A percentile compares a stretch with the other conserved stretches of the same genome.
These are phyloP conservation scores for Drosophila heteroneura DNA, from an alignment of 2,888 invertebrate genomes.

Conservation along the genomic window DNA sequence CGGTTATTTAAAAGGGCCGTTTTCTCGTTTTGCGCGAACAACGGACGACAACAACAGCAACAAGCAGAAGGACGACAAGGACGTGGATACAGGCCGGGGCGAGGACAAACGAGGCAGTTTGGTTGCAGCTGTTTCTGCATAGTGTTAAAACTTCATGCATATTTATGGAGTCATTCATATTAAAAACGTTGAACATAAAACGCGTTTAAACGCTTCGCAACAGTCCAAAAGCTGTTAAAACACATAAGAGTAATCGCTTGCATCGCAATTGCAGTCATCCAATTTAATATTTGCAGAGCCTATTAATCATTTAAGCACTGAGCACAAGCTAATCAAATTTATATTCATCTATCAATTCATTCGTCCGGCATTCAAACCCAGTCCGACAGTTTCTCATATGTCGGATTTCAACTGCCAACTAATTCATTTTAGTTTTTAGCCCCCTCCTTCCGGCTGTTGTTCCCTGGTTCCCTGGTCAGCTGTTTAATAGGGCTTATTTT, in stretches of 20 bases:
- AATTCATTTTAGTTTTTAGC: conserved; percentile 51
- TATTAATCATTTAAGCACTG: conserved; percentile 38
- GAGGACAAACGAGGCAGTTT: conserved; percentile 15
- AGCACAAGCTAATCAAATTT: conserved; percentile 29
- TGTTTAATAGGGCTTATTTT: conserved; percentile 76
- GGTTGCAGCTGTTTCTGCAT: conserved; percentile 73
- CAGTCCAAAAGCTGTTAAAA: conserved; percentile 51
- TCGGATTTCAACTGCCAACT: conserved; percentile 56
- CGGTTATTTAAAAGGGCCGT: conserved; percentile 76
- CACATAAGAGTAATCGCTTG: conserved; percentile 55
- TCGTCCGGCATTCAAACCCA: conserved; percentile 24
- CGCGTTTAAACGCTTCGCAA: conserved; percentile 71
- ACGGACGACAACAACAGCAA: neutral
- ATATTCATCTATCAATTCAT: conserved; percentile 31
- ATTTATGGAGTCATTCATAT: conserved; percentile 79
- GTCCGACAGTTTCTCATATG: conserved; percentile 56
- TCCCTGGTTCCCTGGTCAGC: conserved; percentile 31
- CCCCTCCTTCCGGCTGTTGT: neutral
- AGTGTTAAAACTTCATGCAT: conserved; percentile 80
- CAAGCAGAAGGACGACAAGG: neutral
- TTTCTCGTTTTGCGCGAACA: conserved; percentile 57
- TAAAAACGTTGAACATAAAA: conserved; percentile 72
- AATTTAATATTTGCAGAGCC: conserved; percentile 24
- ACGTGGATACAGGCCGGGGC: neutral
- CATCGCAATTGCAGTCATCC: conserved; percentile 40